Conservation (phyloP, 1,140 invertebrate genomes). For the Pararge aegeria region DNA sequence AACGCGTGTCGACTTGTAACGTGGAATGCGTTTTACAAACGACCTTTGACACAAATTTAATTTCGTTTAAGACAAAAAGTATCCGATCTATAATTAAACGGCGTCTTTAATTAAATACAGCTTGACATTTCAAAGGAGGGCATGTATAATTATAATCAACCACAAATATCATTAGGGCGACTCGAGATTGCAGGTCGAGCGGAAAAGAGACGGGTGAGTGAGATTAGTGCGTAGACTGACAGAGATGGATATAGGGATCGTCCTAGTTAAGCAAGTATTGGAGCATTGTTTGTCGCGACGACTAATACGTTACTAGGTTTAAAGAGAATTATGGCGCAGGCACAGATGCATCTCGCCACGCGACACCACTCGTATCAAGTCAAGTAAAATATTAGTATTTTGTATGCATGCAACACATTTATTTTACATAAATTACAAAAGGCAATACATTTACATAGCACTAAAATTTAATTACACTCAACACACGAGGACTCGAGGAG, state of each 20-base stretch:
- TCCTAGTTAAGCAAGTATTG: constrained; percentile 30
- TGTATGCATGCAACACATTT: too few relatives aligned
- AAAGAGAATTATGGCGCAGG: constrained; percentile 10
- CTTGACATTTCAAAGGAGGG: constrained; percentile 76
- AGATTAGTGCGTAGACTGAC: constrained; percentile 41
- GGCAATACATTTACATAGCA: too few relatives aligned
- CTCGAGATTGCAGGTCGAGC: constrained; percentile 59
- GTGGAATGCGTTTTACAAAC: constrained; percentile 6
- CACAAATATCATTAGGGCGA: constrained; percentile 77
- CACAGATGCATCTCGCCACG: too few relatives aligned
- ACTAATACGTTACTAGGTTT: constrained; percentile 66
- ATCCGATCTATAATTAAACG: constrained; percentile 69
- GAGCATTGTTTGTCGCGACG: constrained; percentile 42
- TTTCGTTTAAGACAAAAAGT: constrained; percentile 37
- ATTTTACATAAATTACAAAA: too few relatives aligned
- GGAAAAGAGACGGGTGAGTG: constrained; percentile 40
- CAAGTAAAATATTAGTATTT: too few relatives aligned
- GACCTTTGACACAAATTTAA: constrained; percentile 12
- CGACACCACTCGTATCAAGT: too few relatives aligned
- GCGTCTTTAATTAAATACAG: constrained; percentile 72
- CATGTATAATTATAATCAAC: constrained; percentile 78
- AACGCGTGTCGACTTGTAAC: background rate
- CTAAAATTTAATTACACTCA: too few relatives aligned
- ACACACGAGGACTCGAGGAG: too few relatives aligned
- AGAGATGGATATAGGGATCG: constrained; percentile 60